Evolutionary conservation across 1,140 invertebrate species (phyloP), one percentile per base, ranked within the genome.

Genomic region (Aleiodes sp.): DNA sequence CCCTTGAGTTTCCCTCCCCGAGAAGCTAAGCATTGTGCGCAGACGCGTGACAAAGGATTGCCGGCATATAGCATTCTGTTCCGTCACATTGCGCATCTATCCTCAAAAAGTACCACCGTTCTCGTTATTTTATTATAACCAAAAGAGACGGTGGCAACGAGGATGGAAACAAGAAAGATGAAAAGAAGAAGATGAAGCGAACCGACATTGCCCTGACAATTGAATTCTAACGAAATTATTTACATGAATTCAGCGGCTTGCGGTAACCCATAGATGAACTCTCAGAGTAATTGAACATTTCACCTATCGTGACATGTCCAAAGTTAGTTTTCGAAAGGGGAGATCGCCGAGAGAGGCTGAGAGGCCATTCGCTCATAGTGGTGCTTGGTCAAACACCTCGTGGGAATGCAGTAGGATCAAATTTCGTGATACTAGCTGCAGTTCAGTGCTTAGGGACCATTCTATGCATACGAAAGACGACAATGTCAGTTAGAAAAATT

Each of bases 1-100:
- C 76, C 73, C 77, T 78, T 75, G 78, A 81, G 76, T 77, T 81
- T 74, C 71, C 60, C 69, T 68, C 46, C 3, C 2, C 46, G 16
- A n/a, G 70, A 67, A 69, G 33, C 68, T 31, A 28, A 31, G 68
- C 62, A 46, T 10, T 59, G 29, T 19, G 68, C 68, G 68, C 68
- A 70, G 10, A 37, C 41, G 59, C 46, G n/a, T 16, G 21, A 26
- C 39, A 26, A 37, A 41, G 6, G 29, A 65, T 29, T 60, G 63
- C 52, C 70, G 28, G 46, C 19, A 71, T 76, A 62, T 12, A 61
- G 29, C 63, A 52, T 41, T 31, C 52, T 33, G 46, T 56, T 65
- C 24, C 63, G 52, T 39, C 63, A 43, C 43, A 14, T 61, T 52
- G 46, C 46, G 46, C 46, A 52, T 52, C 21, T 21, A 52, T 52